Evolutionary conservation across 2,888 invertebrate species (phyloP), one percentile per base, ranked within the genome.

Genomic region (Epistrophe grossulariae): DNA sequence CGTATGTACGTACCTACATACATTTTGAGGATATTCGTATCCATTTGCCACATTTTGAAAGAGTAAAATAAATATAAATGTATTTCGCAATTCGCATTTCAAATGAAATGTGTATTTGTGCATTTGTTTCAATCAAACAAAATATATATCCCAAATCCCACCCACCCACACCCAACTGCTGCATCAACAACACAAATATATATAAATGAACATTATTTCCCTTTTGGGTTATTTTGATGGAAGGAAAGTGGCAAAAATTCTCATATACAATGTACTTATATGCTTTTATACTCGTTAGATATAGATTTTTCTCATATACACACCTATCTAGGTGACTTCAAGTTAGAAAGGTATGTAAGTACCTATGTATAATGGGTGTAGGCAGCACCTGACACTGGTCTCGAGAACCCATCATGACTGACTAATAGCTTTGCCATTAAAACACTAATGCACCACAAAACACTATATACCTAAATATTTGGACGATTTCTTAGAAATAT

Each of bases 391-490:
- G 78, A 85, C 78, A 74, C 73, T 81, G 13, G 13, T 78, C 57
- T 70, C 19, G 9, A 50, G 10, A 48, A 17, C 11, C 24, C 70
- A 24, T 19, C 52, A 28, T 48, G 50, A 59, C 62, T 70, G 78
- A 74, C 78, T 85, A 85, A 85, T 85, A 78, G 85, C 73, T 64
- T 74, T 74, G 82, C 85, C 70, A 82, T 85, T 81, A 85, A 78
- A 73, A 62, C 78, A 78, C 85, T 81, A 81, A 85, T 81, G 81
- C 78, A 78, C 78, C 78, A 35, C 68, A 72, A 60, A 72, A 73
- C 45, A 80, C 52, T 64, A 11, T 31, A 31, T 35, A 35, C 35
- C 35, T 10, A 40, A 15, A 15, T 43, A 79, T 84, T 84, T 77
- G 40, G 77, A 74, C 1, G 38, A 59, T 64, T 74, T 76, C 38